Base-by-base conservation (phyloP, 2,888 invertebrate species). In the Ichneumoninae sp. region DNA sequence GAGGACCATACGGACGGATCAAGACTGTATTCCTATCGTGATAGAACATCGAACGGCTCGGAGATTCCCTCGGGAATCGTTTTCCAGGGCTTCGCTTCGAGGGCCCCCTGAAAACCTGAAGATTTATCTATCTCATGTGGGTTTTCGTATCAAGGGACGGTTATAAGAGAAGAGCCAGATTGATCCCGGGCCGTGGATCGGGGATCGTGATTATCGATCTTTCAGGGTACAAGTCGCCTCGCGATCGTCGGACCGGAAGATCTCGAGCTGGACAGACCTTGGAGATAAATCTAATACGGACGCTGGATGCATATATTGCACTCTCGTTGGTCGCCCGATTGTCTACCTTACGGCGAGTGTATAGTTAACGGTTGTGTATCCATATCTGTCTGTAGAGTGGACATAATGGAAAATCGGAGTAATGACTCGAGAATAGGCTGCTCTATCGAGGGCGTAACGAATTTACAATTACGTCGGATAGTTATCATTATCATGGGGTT, bases 381-480 rank as follows among this genome's bases (percentile, higher is more conserved):
- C 57, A 60, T 68, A 66, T 36, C 52, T 60, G 16, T 66, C 44
- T 47, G 47, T 60, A 50, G 71, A 76, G 66, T 68, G 62, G 60
- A 82, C 76, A 60, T 84, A 76, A 84, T 84, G 85, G 86, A 87
- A 86, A 92, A 92, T 90, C 89, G 88, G 89, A 90, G 89, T 91
- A 93, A 92, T 91, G 90, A 92, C 89, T 91, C 87, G 91, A 90
- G 90, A 91, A 91, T 90, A 90, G 90, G 88, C 91, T 91, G 57
- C 66, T 86, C 86, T 91, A 91, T 92, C 90, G 91, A 89, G 89
- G 88, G 90, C 92, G 90, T 92, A 91, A 91, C 93, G 89, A 93
- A 93, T 92, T 91, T 90, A 90, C 92, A 92, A 92, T 93, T 91
- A 92, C 92, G 89, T 89, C 86, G 85, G 89, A 91, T 91, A 89